These are phyloP conservation scores for Semnopithecus entellus DNA, from an alignment of 2,113 vertebrate genomes.

Conservation along the genomic window DNA sequence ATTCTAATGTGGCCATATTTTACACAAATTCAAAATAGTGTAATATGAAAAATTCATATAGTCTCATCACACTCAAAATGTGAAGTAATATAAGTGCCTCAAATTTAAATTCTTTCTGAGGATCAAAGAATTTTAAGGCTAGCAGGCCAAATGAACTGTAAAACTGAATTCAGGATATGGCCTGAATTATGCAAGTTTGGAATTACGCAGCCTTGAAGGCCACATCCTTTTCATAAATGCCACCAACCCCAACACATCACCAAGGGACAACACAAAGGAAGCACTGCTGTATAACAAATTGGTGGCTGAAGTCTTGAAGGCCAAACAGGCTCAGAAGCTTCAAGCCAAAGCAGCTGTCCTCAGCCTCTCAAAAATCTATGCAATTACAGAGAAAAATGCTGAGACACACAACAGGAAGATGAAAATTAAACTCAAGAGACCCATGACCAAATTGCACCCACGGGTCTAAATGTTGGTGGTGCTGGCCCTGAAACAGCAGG, in stretches of 20 bases:
- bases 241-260: neutral
- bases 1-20: neutral
- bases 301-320: neutral
- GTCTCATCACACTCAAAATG: neutral
- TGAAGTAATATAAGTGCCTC: neutral
- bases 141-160: neutral
- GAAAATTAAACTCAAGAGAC: neutral
- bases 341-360: neutral
- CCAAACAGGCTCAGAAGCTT: neutral
- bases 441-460: neutral
- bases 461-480: accelerated
- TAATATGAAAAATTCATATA: constrained; percentile 10
- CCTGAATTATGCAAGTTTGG: neutral
- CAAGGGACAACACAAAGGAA: neutral
- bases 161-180: neutral
- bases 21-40: neutral
- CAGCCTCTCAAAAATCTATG: neutral
- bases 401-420: neutral
- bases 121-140: constrained; percentile 17
- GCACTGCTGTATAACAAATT: neutral
- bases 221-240: neutral
- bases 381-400: neutral
- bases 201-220: neutral
- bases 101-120: constrained; percentile 32
- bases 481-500: neutral